Base-by-base conservation (phyloP, 2,888 invertebrate species). In the Ceratothoa steindachneri region DNA sequence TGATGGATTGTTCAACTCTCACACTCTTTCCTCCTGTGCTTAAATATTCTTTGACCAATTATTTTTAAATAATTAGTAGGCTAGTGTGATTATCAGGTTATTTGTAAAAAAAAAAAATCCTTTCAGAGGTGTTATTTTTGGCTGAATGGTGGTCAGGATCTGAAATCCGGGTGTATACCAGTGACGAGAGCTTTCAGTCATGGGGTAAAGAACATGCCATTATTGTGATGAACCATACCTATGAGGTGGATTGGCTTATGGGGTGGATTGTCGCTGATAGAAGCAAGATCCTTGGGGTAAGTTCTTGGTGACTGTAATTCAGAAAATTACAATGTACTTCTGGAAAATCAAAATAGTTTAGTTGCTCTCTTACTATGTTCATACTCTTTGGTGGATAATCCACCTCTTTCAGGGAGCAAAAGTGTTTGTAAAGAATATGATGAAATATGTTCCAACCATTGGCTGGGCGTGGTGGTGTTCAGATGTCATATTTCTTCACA, bases 401-500 rank as follows among this genome's bases (percentile, higher is more conserved):
- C n/a, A n/a, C n/a, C 66, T 60, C n/a, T 12, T 55, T 1, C 31
- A 65, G 80, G 72, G 72, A 30, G 93, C 95, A 82, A 96, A 97
- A 87, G 94, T 96, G 0, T 96, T 94, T 84, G 95, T 94, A 0
- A 97, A 97, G 86, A 93, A 94, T 85, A 91, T 91, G 15, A 90
- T 97, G 80, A 90, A 92, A 81, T 95, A 93, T 84, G 88, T 97
- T 80, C 97, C 97, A 29, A 81, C 94, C 9, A 89, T 97, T 81
- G 97, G 97, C 41, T 97, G 97, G 97, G 91, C 92, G 82, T 97
- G 96, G 95, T 93, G 93, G 86, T 93, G 95, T 84, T 92, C 93
- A 0, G 97, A 97, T 84, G 93, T 93, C 85, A 93, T 97, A 77
- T 97, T 97, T 86, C 87, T 97, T 74, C 94, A 95, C 84, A 88